These are phyloP conservation scores for Drosophila histrio DNA, from an alignment of 2,888 invertebrate genomes.

Conservation along the genomic window DNA sequence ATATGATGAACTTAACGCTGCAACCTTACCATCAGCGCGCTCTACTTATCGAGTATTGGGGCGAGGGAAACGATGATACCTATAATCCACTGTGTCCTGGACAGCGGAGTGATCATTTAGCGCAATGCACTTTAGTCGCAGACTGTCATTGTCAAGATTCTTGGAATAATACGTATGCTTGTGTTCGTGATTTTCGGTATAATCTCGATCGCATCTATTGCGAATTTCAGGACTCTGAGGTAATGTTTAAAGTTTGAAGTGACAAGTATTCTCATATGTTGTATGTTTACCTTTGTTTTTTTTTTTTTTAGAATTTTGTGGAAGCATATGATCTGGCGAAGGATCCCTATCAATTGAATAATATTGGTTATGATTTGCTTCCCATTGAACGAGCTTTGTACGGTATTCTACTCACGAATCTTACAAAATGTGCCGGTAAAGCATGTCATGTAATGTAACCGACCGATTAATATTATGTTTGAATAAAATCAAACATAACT, in stretches of 20 bases:
- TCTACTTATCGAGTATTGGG: slow-evolving; percentile 92
- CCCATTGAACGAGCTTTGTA: slow-evolving; percentile 86
- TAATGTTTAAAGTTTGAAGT: slow-evolving; percentile 57
- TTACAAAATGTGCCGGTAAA: slow-evolving; percentile 79
- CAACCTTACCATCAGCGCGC: slow-evolving; percentile 7
- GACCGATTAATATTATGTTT: too few species aligned
- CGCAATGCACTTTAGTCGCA: slow-evolving; percentile 88
- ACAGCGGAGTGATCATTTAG: slow-evolving; percentile 83
- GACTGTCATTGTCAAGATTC: slow-evolving; percentile 94
- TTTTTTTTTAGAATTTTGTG: slow-evolving; percentile 86
- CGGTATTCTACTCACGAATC: slow-evolving; percentile 80
- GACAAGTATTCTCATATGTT: neutral
- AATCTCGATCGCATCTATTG: slow-evolving; percentile 84
- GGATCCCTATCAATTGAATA: slow-evolving; percentile 90
- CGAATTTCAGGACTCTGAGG: slow-evolving; percentile 84
- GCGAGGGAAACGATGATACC: slow-evolving; percentile 88
- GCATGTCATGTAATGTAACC: slow-evolving; percentile 68
- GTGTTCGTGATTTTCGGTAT: slow-evolving; percentile 88
- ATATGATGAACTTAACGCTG: slow-evolving; percentile 16
- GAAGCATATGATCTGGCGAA: slow-evolving; percentile 90
- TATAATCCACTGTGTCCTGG: slow-evolving; percentile 88
- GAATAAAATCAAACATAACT: too few species aligned
- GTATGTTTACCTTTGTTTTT: neutral
- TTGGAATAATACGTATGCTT: slow-evolving; percentile 92
- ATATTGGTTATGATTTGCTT: slow-evolving; percentile 85